Conservation (phyloP, 2,888 invertebrate genomes). For the Phyllotreta striolata region DNA sequence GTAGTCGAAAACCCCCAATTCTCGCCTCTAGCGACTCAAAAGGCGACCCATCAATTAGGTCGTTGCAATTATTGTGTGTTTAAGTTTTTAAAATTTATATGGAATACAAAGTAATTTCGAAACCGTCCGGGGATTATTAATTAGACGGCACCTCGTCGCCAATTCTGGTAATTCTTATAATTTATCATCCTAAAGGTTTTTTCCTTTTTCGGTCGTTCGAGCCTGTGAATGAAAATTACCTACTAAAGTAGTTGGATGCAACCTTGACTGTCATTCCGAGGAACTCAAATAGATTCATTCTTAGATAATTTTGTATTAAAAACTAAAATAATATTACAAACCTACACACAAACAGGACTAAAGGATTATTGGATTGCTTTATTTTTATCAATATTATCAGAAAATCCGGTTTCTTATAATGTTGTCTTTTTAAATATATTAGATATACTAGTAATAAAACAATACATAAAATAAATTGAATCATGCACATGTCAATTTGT, state of each 20-base stretch:
- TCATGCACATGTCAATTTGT: no score
- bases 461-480: no score
- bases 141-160: conserved; percentile 47
- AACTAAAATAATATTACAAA: no score
- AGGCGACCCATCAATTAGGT: conserved; percentile 52
- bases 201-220: conserved; percentile 3
- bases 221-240: conserved; percentile 4
- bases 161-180: conserved; percentile 38
- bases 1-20: conserved; percentile 36
- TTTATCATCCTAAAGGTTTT: conserved; percentile 12
- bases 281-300: not conserved
- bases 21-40: conserved; percentile 42
- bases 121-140: conserved; percentile 44
- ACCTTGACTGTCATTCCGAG: conserved; percentile 11
- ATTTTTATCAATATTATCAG: no score
- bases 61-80: conserved; percentile 58
- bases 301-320: not conserved
- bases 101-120: conserved; percentile 55
- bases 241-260: not conserved
- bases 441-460: no score
- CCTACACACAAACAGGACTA: no score
- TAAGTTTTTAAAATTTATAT: conserved; percentile 55
- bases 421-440: no score
- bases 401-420: no score
- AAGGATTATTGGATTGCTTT: no score